Conservation (phyloP, 2,888 invertebrate genomes). For the Ormyrus nitidulus region DNA sequence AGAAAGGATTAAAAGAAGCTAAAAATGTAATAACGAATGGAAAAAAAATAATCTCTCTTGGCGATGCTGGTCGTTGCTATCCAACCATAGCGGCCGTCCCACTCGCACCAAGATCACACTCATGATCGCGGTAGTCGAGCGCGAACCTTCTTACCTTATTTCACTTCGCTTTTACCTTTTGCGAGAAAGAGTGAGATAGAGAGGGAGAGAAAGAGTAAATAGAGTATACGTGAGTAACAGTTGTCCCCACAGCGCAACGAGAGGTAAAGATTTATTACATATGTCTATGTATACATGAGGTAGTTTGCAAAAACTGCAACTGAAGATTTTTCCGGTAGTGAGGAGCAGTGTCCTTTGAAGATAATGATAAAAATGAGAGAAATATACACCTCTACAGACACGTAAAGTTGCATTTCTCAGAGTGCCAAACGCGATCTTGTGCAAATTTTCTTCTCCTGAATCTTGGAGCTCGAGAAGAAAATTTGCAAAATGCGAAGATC, state of each 20-base stretch:
- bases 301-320: constrained; percentile 3
- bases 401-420: constrained; percentile 67
- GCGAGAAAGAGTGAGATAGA: constrained; percentile 10
- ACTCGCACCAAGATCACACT: constrained; percentile 44
- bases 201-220: background rate
- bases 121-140: constrained; percentile 43
- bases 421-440: constrained; percentile 71
- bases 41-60: constrained; percentile 64
- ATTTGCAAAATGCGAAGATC: constrained; percentile 17
- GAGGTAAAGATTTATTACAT: constrained; percentile 23
- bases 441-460: constrained; percentile 35
- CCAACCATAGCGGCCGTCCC: constrained; percentile 72
- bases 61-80: constrained; percentile 76
- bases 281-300: constrained; percentile 5
- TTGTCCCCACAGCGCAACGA: constrained; percentile 17
- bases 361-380: constrained; percentile 6
- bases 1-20: constrained; percentile 47
- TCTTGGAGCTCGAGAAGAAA: constrained; percentile 23
- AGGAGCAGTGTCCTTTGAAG: constrained; percentile 27
- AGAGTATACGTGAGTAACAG: background rate
- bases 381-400: constrained; percentile 46
- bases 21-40: constrained; percentile 38
- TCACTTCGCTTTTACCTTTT: constrained; percentile 53
- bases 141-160: constrained; percentile 54
- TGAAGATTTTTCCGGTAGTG: constrained; percentile 31